Evolutionary conservation across 2,888 invertebrate genomes (phyloP).

Genomic region (Megamerina dolium): DNA sequence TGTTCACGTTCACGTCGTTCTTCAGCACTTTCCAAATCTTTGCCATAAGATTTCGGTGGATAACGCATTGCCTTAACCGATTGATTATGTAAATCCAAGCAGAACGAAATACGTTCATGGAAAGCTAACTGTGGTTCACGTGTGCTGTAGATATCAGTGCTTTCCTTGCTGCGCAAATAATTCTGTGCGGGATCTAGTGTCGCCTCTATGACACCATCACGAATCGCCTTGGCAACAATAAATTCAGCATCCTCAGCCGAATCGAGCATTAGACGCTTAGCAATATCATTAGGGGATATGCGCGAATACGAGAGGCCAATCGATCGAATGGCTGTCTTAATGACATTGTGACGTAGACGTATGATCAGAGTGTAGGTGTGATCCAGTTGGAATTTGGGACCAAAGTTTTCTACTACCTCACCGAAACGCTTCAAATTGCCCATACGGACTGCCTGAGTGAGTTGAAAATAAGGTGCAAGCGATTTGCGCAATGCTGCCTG

Average conservation of each 20-base stretch:
- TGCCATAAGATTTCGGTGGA: slow-evolving; percentile 97
- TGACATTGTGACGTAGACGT: slow-evolving; percentile 95
- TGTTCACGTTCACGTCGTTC: slow-evolving; percentile 94
- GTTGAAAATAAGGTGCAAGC: slow-evolving; percentile 90
- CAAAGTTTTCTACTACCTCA: slow-evolving; percentile 85
- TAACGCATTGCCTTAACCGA: slow-evolving; percentile 99
- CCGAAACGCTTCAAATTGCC: slow-evolving; percentile 93
- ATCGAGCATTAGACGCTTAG: slow-evolving; percentile 86
- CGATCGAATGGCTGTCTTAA: slow-evolving; percentile 94
- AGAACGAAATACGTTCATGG: slow-evolving; percentile 95
- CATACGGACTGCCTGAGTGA: slow-evolving; percentile 93
- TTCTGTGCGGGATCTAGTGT: slow-evolving; percentile 91
- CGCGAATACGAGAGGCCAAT: slow-evolving; percentile 95
- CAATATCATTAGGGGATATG: slow-evolving; percentile 92
- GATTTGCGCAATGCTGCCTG: slow-evolving; percentile 84
- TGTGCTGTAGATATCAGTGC: slow-evolving; percentile 94
- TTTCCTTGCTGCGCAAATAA: slow-evolving; percentile 96
- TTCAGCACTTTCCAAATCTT: slow-evolving; percentile 95
- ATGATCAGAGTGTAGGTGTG: slow-evolving; percentile 94
- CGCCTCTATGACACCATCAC: slow-evolving; percentile 98
- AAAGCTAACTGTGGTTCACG: slow-evolving; percentile 93
- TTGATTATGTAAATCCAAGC: slow-evolving; percentile 95
- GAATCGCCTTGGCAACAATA: slow-evolving; percentile 95
- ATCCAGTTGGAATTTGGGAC: slow-evolving; percentile 86
- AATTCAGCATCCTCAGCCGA: slow-evolving; percentile 98